Conservation (phyloP, 2,113 vertebrate genomes). For the Nematolebias whitei region DNA sequence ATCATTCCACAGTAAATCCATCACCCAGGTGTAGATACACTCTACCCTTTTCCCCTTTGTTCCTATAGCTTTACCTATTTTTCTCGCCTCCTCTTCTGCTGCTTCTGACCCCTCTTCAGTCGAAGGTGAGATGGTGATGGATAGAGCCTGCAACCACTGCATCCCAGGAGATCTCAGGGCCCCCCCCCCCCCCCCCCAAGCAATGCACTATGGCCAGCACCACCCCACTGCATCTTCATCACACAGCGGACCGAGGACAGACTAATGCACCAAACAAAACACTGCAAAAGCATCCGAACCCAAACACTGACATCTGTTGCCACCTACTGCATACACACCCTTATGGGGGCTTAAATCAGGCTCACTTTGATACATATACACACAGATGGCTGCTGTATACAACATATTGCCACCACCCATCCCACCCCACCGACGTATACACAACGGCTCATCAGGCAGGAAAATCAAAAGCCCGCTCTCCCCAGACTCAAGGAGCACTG, state of each 20-base stretch:
- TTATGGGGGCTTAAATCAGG: conserved; percentile 24
- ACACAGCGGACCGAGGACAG: conserved; percentile 22
- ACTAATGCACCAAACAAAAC: conserved; percentile 16
- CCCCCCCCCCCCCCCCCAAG: too few species aligned
- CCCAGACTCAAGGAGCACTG: conserved; percentile 65
- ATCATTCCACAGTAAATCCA: conserved; percentile 70
- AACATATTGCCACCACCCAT: conserved; percentile 37
- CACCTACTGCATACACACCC: conserved; percentile 27
- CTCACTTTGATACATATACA: conserved; percentile 7
- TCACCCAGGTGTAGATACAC: conserved; percentile 67
- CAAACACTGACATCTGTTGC: conserved; percentile 47
- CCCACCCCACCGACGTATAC: conserved; percentile 49
- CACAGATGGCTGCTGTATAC: conserved; percentile 28
- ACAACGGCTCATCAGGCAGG: conserved; percentile 71
- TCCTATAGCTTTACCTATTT: conserved; percentile 38
- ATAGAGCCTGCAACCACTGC: conserved; percentile 62
- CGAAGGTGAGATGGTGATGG: conserved; percentile 68
- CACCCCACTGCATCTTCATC: conserved; percentile 42
- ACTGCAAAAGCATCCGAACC: conserved; percentile 4
- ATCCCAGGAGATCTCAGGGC: conserved; percentile 42
- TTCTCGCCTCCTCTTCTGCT: conserved; percentile 20
- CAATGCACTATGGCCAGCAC: conserved; percentile 35
- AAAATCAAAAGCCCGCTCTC: conserved; percentile 69
- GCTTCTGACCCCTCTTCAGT: conserved; percentile 44
- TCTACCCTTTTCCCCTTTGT: conserved; percentile 29